Base-by-base conservation (phyloP, 2,797 vertebrate genomes). In the Micromesistius poutassou region DNA sequence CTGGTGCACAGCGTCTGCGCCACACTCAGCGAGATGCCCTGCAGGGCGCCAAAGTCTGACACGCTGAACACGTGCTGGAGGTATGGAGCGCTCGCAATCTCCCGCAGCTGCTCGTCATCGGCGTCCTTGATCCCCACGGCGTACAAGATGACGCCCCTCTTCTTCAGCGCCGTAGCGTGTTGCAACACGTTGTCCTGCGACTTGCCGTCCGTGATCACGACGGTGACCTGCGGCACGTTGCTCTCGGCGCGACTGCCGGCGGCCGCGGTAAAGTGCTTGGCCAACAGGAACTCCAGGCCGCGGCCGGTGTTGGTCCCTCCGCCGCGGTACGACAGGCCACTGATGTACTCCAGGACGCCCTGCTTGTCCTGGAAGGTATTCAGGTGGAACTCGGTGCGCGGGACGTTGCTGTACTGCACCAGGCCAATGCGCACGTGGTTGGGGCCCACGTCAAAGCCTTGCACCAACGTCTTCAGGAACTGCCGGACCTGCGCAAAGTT, bases 141-240 rank as follows among this genome's bases (percentile, higher is more conserved):
- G 0, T 94, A 96, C 33, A 96, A 31, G 0, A 85, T 82, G 25
- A 96, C 84, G 3, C 95, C 95, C 1, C 78, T 86, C 0, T 40
- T 84, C 84, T 88, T 94, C 76, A 96, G 79, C 0, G 84, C 75
- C 13, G 80, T 83, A 0, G 92, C 93, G 0, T 90, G 83, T 1
- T 81, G 72, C 62, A 30, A 81, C 71, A 95, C 90, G 0, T 82
- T 73, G 76, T 95, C 94, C 87, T 94, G 93, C 0, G 94, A 92
- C 25, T 91, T 86, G 2, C 94, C 92, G 0, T 94, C 92, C 0
- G 94, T 95, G 84, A 96, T 88, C 66, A 95, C 92, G 78, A 96
- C 72, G 0, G 91, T 93, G 0, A 96, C 85, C 85, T 95, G 95
- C 0, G 93, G 94, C 8, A 95, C 91, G 0, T 89, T 89, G 79